Evolutionary conservation across 1,140 invertebrate genomes (phyloP).

Genomic region (Bombus haemorrhoidalis): DNA sequence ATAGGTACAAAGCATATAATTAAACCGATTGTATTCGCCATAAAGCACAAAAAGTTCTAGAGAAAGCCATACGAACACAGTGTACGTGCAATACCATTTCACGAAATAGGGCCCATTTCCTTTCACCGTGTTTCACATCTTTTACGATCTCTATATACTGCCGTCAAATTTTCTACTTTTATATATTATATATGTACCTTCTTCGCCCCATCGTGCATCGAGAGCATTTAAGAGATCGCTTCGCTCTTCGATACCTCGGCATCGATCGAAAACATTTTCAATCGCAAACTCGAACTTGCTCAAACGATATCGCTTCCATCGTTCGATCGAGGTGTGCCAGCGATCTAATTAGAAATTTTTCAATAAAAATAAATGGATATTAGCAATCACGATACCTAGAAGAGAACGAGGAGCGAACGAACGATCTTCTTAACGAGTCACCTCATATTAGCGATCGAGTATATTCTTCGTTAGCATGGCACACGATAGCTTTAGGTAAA

Average conservation of each 20-base stretch:
- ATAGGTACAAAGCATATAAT: neutral
- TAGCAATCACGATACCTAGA: too few species aligned
- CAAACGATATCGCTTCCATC: neutral
- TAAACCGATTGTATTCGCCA: constrained; percentile 22
- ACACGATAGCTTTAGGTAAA: constrained; percentile 1
- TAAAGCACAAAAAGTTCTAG: constrained; percentile 35
- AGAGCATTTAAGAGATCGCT: constrained; percentile 43
- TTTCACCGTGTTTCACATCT: constrained; percentile 62
- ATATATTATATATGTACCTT: constrained; percentile 69
- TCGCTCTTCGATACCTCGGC: constrained; percentile 31
- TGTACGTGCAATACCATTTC: constrained; percentile 27
- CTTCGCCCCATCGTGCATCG: constrained; percentile 68
- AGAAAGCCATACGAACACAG: neutral
- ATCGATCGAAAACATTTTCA: neutral
- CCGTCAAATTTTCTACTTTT: constrained; percentile 82
- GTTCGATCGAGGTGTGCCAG: neutral
- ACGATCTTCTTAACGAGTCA: constrained; percentile 12
- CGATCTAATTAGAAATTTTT: neutral
- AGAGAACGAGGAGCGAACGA: constrained; percentile 9
- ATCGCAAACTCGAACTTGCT: neutral
- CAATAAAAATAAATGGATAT: neutral
- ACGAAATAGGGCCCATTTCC: constrained; percentile 58
- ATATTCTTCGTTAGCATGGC: constrained; percentile 26
- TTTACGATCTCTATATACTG: constrained; percentile 66
- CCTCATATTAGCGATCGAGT: constrained; percentile 10